These are phyloP conservation scores for Elmis aenea DNA, from an alignment of 2,888 invertebrate species.

Conservation along the genomic window DNA sequence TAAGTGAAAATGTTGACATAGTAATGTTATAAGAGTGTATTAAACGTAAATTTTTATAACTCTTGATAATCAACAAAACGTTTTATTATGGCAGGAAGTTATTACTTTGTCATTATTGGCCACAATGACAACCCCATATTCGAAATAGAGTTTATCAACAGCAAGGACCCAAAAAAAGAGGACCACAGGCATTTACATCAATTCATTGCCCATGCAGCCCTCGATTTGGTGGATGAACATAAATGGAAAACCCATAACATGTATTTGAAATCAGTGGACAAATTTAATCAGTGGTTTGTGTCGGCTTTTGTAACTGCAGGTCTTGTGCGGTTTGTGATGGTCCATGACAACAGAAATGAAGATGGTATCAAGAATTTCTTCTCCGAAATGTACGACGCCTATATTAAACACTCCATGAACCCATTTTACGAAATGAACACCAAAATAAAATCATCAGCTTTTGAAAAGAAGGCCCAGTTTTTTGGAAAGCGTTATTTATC, in stretches of 20 bases:
- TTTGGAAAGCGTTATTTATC: conserved; percentile 84
- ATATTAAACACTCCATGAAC: conserved; percentile 92
- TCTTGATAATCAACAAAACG: no score
- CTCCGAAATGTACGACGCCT: conserved; percentile 94
- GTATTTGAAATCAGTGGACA: conserved; percentile 95
- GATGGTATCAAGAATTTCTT: conserved; percentile 99
- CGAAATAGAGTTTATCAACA: conserved; percentile 91
- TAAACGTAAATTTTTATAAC: no score
- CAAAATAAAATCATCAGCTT: conserved; percentile 83
- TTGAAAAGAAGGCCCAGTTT: conserved; percentile 89
- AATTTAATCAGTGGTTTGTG: conserved; percentile 99
- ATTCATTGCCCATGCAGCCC: conserved; percentile 97
- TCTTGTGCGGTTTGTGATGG: conserved; percentile 91
- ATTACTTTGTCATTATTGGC: conserved; percentile 97
- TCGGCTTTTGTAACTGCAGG: conserved; percentile 98
- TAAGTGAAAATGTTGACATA: no score
- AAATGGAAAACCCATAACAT: conserved; percentile 94
- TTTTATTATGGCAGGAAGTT: conserved; percentile 75
- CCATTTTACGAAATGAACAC: conserved; percentile 95
- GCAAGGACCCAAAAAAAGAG: conserved; percentile 90
- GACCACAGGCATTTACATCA: conserved; percentile 95
- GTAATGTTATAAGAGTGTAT: no score
- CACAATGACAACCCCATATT: conserved; percentile 96
- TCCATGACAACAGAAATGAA: conserved; percentile 95
- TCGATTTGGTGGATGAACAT: conserved; percentile 96